A percentile compares a stretch with the other conserved stretches of the same genome.
Evolutionary conservation across 2,888 invertebrate species (phyloP).

Genomic region (Coelopa pilipes): DNA sequence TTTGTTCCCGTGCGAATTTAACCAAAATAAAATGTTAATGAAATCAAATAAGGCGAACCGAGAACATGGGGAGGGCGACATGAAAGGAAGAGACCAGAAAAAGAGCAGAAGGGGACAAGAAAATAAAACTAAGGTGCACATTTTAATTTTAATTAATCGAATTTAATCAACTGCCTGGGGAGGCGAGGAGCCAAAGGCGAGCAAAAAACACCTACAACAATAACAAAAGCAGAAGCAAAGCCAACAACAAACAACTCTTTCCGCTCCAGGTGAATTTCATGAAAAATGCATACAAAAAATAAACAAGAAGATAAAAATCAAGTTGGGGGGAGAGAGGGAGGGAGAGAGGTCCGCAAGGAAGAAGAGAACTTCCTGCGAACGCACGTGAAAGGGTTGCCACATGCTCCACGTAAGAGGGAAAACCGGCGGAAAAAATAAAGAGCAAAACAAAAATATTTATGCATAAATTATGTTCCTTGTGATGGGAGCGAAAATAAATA

Average conservation of each 20-base stretch:
- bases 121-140: constrained; percentile 44
- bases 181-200: constrained; percentile 47
- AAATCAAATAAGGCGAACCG: no score
- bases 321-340: neutral
- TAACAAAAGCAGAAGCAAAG: neutral
- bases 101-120: neutral
- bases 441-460: constrained; percentile 26
- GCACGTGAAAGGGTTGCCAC: neutral
- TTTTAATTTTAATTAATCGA: constrained; percentile 64
- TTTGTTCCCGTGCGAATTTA: constrained; percentile 41
- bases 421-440: constrained; percentile 8
- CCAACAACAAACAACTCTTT: constrained; percentile 24
- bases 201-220: constrained; percentile 18
- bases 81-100: neutral
- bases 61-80: neutral
- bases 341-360: neutral
- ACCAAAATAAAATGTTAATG: neutral
- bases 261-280: constrained; percentile 22
- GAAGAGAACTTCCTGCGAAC: constrained; percentile 8
- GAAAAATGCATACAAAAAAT: constrained; percentile 34
- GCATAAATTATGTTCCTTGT: constrained; percentile 18
- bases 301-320: constrained; percentile 4
- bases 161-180: constrained; percentile 65
- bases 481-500: no score
- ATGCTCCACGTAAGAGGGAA: constrained; percentile 10